These are phyloP conservation scores for Tursiops truncatus DNA, from an alignment of 2,113 vertebrate species.

Conservation along the genomic window DNA sequence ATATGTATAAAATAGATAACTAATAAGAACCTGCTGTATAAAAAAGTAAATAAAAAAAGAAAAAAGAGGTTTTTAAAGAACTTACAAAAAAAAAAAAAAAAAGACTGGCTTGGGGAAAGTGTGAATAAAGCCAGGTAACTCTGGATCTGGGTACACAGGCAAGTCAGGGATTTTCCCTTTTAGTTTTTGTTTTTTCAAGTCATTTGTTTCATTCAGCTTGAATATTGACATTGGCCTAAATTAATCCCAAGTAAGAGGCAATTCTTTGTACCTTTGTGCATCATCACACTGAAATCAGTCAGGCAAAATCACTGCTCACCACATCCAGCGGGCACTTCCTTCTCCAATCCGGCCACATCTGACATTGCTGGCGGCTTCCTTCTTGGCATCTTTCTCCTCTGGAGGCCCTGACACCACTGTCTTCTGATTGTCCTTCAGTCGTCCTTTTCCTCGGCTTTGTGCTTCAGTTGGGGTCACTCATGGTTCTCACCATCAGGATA, in stretches of 20 bases:
- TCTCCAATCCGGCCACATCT: fast-evolving
- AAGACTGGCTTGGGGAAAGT: background rate
- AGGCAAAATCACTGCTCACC: background rate
- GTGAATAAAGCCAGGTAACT: background rate
- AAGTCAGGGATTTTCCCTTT: background rate
- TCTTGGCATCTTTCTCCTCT: no score
- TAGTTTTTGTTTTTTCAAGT: background rate
- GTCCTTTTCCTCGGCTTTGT: no score
- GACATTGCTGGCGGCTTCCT: background rate
- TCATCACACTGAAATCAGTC: background rate
- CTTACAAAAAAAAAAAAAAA: background rate
- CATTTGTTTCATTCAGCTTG: background rate
- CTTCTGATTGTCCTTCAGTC: no score
- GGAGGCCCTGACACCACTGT: no score
- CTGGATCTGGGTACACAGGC: background rate
- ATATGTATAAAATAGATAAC: no score
- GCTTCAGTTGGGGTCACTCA: background rate
- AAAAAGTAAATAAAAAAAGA: background rate
- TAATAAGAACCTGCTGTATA: no score
- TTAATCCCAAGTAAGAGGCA: background rate
- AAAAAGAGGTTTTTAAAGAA: background rate
- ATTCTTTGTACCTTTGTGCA: no score
- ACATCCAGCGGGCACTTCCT: background rate
- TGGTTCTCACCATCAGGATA: background rate
- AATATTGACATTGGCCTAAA: background rate